Base-by-base conservation (phyloP, 2,113 vertebrate species). In the Poecilia latipinna region DNA sequence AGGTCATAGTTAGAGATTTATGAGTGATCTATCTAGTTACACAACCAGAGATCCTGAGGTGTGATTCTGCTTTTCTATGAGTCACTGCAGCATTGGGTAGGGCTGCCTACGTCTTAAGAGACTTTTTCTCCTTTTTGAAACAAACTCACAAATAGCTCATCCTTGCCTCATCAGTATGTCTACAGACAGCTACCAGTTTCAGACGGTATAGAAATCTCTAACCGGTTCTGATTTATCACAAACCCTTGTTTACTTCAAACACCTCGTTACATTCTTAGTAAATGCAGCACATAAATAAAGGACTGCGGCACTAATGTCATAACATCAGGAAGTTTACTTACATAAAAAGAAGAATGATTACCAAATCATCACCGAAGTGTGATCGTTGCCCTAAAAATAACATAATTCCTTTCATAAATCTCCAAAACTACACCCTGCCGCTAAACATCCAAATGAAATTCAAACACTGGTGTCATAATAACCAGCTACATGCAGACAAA, bases 31-130 rank as follows among this genome's bases (percentile, higher is more conserved):
- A 32, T 63, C 3, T 32, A 22, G 60, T 67, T 75, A n/a, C 15
- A 78, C n/a, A 12, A 37, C 12, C 61, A n/a, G 3, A 65, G 22
- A 15, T 42, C 69, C 68, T 61, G 26, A 72, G 26, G 61, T 31
- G 63, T 63, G 51, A 57, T 24, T 24, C 22, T 68, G 42, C 29
- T 73, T 24, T 42, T 84, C 61, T 82, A n/a, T 74, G 72, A 83
- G 44, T 83, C 74, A 77, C 28, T 65, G 75, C 42, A 68, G 74
- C 42, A 35, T 31, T 4, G 33, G 63, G 29, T 12, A 1, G 61
- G 60, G 48, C 57, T 72, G 39, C 1, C 29, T 26, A 24, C 42
- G n/a, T 73, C 42, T 73, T 28, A 44, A 74, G 4, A 12, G 57
- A 1, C 28, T 57, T 31, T 54, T 69, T 69, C 44, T 48, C 17